phyloP scores from a whole-genome alignment of 2,888 invertebrate species.

The Brachyptera putata region DNA sequence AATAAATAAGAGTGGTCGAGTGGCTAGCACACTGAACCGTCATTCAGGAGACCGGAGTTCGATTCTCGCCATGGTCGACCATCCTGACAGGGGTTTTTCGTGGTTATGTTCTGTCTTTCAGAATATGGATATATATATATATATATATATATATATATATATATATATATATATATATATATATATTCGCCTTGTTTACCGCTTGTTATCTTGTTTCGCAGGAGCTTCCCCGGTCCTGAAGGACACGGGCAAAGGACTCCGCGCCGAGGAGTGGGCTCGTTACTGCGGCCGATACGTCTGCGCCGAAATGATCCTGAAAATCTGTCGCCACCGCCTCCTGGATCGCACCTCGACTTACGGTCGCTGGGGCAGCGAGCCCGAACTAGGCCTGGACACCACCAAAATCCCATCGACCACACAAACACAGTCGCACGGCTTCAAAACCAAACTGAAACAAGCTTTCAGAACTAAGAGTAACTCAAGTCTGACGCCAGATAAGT shows the following conservation, averaged over 20 bases:
- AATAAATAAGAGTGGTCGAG: too few species aligned
- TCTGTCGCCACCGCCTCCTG: constrained; percentile 54
- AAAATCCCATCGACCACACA: constrained; percentile 18
- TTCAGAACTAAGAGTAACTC: constrained; percentile 51
- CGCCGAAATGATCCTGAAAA: constrained; percentile 66
- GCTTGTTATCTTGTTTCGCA: constrained; percentile 40
- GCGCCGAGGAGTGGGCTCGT: constrained; percentile 71
- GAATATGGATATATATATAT: too few species aligned
- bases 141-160: too few species aligned
- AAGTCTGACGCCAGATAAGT: constrained; percentile 39
- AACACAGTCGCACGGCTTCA: constrained; percentile 44
- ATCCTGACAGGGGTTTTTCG: too few species aligned
- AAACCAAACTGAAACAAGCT: constrained; percentile 53
- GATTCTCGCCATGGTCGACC: too few species aligned
- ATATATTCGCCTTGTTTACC: too few species aligned
- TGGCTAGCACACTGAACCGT: too few species aligned
- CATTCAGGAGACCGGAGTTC: too few species aligned
- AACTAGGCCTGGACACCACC: constrained; percentile 47
- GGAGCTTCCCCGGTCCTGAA: constrained; percentile 65
- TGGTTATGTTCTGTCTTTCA: too few species aligned
- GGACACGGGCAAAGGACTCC: constrained; percentile 62
- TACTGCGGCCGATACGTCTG: constrained; percentile 67
- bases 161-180: too few species aligned
- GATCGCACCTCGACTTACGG: constrained; percentile 53
- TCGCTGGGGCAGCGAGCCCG: constrained; percentile 59